phyloP scores from a whole-genome alignment of 1,140 invertebrate genomes.

The Lasioglossum baleicum region DNA sequence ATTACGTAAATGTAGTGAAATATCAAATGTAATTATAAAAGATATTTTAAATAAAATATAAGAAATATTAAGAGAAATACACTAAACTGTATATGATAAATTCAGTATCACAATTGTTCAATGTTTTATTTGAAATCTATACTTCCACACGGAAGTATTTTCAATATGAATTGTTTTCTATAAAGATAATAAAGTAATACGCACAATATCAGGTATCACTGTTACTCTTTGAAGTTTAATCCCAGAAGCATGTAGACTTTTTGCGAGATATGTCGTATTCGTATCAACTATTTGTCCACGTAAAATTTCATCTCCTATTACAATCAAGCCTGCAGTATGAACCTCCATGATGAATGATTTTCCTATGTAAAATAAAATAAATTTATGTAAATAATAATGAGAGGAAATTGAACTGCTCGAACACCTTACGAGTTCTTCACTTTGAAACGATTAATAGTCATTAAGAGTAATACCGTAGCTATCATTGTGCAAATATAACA shows the following conservation, averaged over 20 bases:
- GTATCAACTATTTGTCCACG: constrained; percentile 86
- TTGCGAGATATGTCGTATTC: constrained; percentile 85
- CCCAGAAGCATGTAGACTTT: constrained; percentile 81
- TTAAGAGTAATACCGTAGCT: neutral
- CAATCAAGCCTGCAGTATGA: constrained; percentile 79
- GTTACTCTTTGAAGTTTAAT: constrained; percentile 83
- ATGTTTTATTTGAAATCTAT: neutral
- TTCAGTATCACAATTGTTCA: neutral
- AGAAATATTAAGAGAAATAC: neutral
- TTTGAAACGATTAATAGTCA: neutral
- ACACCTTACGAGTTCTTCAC: neutral
- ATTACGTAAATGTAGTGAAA: constrained; percentile 38
- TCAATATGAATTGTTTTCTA: neutral
- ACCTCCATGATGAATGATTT: constrained; percentile 55
- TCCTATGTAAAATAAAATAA: constrained; percentile 30
- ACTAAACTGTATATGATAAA: constrained; percentile 2
- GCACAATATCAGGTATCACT: constrained; percentile 83
- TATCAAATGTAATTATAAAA: constrained; percentile 1
- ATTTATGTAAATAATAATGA: constrained; percentile 2
- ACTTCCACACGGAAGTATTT: neutral
- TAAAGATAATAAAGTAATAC: constrained; percentile 51
- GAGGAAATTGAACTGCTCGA: neutral
- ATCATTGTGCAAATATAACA: constrained; percentile 25
- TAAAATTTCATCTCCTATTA: constrained; percentile 89
- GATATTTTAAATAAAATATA: neutral